phyloP scores from a whole-genome alignment of 2,113 vertebrate genomes.

The Cyprinus carpio region DNA sequence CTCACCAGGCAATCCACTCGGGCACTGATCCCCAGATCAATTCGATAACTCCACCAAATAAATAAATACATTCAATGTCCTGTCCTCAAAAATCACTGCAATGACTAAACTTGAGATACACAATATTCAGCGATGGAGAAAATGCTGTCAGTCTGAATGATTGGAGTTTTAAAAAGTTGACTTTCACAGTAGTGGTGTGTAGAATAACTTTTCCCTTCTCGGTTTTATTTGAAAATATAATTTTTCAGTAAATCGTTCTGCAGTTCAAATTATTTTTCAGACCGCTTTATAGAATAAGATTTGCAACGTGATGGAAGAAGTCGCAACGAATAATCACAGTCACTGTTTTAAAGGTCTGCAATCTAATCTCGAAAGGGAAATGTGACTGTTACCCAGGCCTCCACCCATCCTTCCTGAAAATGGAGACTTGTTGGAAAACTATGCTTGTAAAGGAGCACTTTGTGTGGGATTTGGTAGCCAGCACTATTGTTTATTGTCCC shows the following conservation, averaged over 20 bases:
- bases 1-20: constrained; percentile 62
- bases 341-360: constrained; percentile 16
- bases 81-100: neutral
- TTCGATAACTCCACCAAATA: constrained; percentile 67
- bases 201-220: neutral
- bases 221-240: neutral
- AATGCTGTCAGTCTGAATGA: constrained; percentile 30
- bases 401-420: constrained; percentile 70
- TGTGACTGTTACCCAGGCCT: constrained; percentile 47
- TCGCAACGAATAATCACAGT: neutral
- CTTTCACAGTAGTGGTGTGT: neutral
- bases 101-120: neutral
- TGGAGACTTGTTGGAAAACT: constrained; percentile 51
- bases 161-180: neutral
- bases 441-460: constrained; percentile 40
- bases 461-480: constrained; percentile 59
- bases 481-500: constrained; percentile 70
- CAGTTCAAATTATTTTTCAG: neutral
- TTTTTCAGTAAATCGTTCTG: neutral
- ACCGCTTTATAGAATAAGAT: no score
- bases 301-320: neutral
- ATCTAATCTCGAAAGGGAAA: constrained; percentile 50
- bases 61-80: constrained; percentile 62
- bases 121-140: neutral
- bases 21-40: constrained; percentile 64